These are phyloP conservation scores for Pseudococcus longispinus DNA, from an alignment of 2,888 invertebrate species.

Conservation along the genomic window DNA sequence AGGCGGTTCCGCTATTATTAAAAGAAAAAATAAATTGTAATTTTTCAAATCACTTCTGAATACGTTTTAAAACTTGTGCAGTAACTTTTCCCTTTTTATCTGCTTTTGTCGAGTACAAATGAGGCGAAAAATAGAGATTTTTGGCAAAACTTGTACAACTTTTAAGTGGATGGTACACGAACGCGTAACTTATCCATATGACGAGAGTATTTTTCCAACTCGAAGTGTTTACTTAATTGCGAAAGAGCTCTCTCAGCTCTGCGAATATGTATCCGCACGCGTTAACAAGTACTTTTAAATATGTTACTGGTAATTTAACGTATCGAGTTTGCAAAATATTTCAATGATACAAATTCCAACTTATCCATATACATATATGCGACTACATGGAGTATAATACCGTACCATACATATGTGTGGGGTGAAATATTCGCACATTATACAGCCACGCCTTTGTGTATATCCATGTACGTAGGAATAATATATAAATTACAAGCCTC, in stretches of 20 bases:
- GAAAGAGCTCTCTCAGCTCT: background rate
- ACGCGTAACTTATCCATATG: background rate
- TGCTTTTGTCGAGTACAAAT: background rate
- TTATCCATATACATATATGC: background rate
- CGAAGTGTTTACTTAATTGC: background rate
- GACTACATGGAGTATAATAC: background rate
- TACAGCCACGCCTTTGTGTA: background rate
- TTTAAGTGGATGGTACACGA: background rate
- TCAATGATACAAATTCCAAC: background rate
- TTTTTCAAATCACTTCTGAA: constrained; percentile 38
- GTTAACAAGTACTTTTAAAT: background rate
- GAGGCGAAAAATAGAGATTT: background rate
- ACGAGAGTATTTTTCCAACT: background rate
- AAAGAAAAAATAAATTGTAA: constrained; percentile 32
- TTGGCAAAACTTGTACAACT: background rate
- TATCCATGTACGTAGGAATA: background rate
- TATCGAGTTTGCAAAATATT: background rate
- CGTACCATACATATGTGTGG: background rate
- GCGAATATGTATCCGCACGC: background rate
- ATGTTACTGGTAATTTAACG: background rate
- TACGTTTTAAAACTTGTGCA: background rate
- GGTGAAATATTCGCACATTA: constrained; percentile 19
- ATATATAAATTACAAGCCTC: background rate
- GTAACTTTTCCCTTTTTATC: background rate
- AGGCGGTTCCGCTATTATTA: background rate